phyloP scores from a whole-genome alignment of 2,797 vertebrate genomes.

The Emys orbicularis region DNA sequence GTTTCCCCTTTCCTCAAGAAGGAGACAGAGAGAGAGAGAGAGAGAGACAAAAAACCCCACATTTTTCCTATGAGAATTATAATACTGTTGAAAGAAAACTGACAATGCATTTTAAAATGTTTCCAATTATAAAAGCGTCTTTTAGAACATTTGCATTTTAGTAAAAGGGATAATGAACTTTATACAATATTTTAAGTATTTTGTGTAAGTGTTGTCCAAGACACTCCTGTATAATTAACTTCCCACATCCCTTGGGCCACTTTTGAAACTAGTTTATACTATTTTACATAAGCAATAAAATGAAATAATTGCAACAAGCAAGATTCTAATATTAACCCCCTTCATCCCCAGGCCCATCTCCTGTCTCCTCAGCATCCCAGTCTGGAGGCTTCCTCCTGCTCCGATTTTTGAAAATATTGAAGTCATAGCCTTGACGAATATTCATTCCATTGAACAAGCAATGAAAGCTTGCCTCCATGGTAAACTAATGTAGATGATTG shows the following conservation, averaged over 20 bases:
- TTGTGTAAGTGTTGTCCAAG: background rate
- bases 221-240: background rate
- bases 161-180: background rate
- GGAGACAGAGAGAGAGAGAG: background rate
- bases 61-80: background rate
- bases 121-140: slow-evolving; percentile 30
- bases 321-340: background rate
- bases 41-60: fast-evolving
- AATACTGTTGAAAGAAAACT: background rate
- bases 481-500: background rate
- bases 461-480: background rate
- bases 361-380: background rate
- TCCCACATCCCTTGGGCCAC: background rate
- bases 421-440: background rate
- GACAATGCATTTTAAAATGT: background rate
- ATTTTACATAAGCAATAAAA: background rate
- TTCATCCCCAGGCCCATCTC: background rate
- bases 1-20: background rate
- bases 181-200: background rate
- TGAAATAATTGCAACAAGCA: background rate
- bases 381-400: background rate
- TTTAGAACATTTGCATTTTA: slow-evolving; percentile 41
- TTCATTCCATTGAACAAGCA: background rate
- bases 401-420: background rate
- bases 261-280: background rate